phyloP scores from a whole-genome alignment of 2,888 invertebrate species.

The Scrobipalpa atriplicella region DNA sequence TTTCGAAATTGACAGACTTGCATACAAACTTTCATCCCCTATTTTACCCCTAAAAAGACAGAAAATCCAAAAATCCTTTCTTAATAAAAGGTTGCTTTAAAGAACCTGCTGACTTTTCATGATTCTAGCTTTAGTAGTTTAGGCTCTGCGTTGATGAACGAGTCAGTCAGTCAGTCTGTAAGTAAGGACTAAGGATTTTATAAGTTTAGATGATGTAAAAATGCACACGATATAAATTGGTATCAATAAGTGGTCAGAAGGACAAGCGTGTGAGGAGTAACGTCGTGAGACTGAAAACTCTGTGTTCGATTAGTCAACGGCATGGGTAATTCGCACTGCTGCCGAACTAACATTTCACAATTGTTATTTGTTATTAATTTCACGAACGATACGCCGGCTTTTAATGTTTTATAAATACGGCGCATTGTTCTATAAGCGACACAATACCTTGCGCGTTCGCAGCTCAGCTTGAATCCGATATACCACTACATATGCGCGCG shows the following conservation, averaged over 20 bases:
- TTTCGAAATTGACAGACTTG: no score
- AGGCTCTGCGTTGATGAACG: no score
- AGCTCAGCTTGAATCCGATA: constrained; percentile 70
- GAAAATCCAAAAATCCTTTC: no score
- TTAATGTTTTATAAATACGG: constrained; percentile 82
- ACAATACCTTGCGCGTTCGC: constrained; percentile 76
- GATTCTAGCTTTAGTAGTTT: no score
- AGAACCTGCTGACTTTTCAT: no score
- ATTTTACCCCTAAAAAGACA: no score
- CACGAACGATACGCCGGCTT: constrained; percentile 81
- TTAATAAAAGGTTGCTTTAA: no score
- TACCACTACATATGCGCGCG: constrained; percentile 49
- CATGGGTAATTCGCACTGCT: constrained; percentile 77
- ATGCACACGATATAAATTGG: neutral
- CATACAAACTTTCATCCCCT: no score
- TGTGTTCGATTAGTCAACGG: constrained; percentile 64
- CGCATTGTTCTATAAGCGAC: constrained; percentile 80
- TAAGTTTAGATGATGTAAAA: no score
- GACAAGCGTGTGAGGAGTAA: neutral
- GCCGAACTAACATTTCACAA: constrained; percentile 80
- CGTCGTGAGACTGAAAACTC: constrained; percentile 39
- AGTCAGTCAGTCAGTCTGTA: no score
- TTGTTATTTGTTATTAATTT: constrained; percentile 83
- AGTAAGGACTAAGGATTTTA: no score
- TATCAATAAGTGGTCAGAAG: neutral